These are phyloP conservation scores for Trissolcus basalis DNA, from an alignment of 1,140 invertebrate genomes.

Conservation along the genomic window DNA sequence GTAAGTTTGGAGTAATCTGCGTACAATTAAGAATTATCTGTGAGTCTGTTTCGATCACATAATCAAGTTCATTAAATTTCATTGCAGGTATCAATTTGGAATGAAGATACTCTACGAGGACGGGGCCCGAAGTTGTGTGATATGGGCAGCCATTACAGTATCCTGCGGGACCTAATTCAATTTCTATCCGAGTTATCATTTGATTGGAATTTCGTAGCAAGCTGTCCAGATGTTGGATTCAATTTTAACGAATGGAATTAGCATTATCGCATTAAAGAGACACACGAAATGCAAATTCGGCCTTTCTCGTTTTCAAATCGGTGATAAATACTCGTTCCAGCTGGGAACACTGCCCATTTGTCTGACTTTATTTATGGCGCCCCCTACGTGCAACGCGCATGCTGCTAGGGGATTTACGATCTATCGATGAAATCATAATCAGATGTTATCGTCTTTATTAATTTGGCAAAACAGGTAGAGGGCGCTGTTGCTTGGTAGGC, in stretches of 20 bases:
- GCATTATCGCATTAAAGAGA: constrained; percentile 50
- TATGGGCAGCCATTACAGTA: constrained; percentile 3
- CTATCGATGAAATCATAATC: constrained; percentile 57
- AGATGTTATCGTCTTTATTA: constrained; percentile 54
- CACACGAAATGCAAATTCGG: constrained; percentile 55
- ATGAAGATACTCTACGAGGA: not conserved
- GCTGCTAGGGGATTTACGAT: constrained; percentile 56
- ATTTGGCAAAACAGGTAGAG: not conserved
- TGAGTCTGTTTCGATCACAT: too few relatives aligned
- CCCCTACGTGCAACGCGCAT: constrained; percentile 54
- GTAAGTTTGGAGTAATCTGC: too few relatives aligned
- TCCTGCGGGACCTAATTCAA: constrained; percentile 23
- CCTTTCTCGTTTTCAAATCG: constrained; percentile 47
- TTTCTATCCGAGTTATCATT: constrained; percentile 34
- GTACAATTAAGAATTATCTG: too few relatives aligned
- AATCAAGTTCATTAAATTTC: too few relatives aligned
- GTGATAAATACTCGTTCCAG: constrained; percentile 51
- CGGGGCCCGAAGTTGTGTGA: constrained; percentile 1
- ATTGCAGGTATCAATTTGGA: too few relatives aligned
- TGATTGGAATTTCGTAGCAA: constrained; percentile 37
- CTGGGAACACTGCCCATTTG: constrained; percentile 43
- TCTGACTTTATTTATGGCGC: constrained; percentile 51
- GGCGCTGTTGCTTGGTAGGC: constrained; percentile 3
- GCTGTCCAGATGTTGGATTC: constrained; percentile 46
- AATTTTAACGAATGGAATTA: constrained; percentile 47